Base-by-base conservation (phyloP, 2,888 invertebrate species). In the Patella ulyssiponensis region DNA sequence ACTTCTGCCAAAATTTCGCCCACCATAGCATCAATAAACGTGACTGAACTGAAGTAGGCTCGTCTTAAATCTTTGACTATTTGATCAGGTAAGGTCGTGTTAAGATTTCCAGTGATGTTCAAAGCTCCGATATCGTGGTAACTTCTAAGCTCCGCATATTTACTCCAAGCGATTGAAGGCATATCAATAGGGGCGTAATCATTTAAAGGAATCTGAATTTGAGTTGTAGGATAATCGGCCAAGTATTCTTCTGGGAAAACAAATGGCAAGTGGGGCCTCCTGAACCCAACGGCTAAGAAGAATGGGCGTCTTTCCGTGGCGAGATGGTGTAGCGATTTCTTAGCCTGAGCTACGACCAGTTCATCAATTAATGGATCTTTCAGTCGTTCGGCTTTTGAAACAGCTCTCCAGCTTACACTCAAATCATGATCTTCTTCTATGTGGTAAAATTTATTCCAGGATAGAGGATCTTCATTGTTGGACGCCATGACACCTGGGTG, bases 201-300 rank as follows among this genome's bases (percentile, higher is more conserved):
- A 44, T 76, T 76, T 3, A 44, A 12, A 11, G 76, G 76, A 20
- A 76, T 70, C 23, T 71, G 44, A 4, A 83, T 77, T 27, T 70
- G 58, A 14, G 70, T 71, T 20, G 54, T 33, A 52, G 82, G 81
- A 64, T 83, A 83, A 17, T 73, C 76, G 14, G 76, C 56, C 14
- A 81, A 76, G 33, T 78, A 84, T n/a, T 78, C 53, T 14, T 73
- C 75, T 3, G 85, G 85, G 64, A 79, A 84, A 12, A 81, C 44
- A 71, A 83, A 85, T 0, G 85, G 84, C 20, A 85, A 74, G 69
- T 85, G 84, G 12, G 84, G 84, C 74, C 81, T 83, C n/a, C 76
- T 77, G 77, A 84, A 83, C 1, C 85, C 85, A 4, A 82, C 81
- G 14, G 85, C 85, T 20, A 85, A 54, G 69, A 85, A 85, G 77